These are phyloP conservation scores for Hippolais icterina DNA, from an alignment of 2,113 vertebrate species.

Conservation along the genomic window DNA sequence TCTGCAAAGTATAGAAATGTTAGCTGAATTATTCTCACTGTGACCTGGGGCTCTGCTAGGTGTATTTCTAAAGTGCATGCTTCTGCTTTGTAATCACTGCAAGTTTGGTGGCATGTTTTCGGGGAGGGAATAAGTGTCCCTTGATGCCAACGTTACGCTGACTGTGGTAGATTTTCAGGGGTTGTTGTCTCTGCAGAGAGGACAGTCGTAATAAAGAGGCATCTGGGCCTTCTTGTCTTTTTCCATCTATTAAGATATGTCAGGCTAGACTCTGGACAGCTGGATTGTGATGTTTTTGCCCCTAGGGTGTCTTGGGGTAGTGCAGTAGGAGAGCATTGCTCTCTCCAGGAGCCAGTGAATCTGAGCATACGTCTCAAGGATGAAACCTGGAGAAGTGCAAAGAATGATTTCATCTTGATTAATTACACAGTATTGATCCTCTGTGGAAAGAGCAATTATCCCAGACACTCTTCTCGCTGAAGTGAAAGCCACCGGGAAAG, in stretches of 20 bases:
- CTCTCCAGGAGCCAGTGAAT: constrained; percentile 43
- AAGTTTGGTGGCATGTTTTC: neutral
- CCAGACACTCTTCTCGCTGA: constrained; percentile 57
- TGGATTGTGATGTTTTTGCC: constrained; percentile 46
- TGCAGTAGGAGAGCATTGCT: neutral
- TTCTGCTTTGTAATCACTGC: constrained; percentile 12
- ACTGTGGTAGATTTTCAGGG: constrained; percentile 25
- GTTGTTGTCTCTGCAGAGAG: constrained; percentile 34
- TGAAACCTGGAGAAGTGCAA: constrained; percentile 65
- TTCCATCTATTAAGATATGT: constrained; percentile 66
- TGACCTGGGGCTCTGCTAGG: neutral
- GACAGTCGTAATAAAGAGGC: constrained; percentile 33
- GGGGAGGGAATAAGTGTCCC: neutral
- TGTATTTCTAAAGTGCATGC: neutral
- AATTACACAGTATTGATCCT: constrained; percentile 71
- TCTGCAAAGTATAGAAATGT: neutral
- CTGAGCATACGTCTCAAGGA: constrained; percentile 61
- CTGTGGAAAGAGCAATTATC: constrained; percentile 73
- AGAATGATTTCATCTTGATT: constrained; percentile 72
- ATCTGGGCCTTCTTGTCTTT: constrained; percentile 36
- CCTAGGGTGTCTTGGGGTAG: constrained; percentile 31
- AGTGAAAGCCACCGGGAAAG: constrained; percentile 70
- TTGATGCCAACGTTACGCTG: neutral
- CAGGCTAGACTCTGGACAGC: constrained; percentile 48
- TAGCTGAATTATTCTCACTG: constrained; percentile 11